These are phyloP conservation scores for Pocillopora verrucosa DNA, from an alignment of 64 coral and sea anemone genomes.

Conservation along the genomic window DNA sequence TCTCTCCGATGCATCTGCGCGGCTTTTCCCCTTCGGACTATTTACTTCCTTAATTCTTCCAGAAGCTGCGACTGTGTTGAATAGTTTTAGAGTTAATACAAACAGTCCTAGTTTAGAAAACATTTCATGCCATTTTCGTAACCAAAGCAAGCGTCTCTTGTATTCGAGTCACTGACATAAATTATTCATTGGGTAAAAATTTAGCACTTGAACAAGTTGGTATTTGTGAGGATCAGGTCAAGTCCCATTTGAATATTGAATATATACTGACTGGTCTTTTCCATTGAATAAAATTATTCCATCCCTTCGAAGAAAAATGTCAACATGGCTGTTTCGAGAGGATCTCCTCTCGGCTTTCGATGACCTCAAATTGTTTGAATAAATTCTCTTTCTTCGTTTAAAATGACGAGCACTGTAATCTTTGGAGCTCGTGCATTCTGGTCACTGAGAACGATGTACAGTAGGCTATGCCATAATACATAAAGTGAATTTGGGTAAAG, in stretches of 20 bases:
- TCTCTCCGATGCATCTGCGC: not conserved
- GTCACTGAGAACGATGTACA: too few relatives aligned
- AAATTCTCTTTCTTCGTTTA: too few relatives aligned
- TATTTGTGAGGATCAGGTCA: not conserved
- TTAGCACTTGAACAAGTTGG: not conserved
- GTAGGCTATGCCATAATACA: too few relatives aligned
- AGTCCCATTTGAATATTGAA: not conserved
- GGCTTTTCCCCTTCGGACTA: not conserved
- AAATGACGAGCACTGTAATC: too few relatives aligned
- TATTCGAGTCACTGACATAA: not conserved
- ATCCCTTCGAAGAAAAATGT: too few relatives aligned
- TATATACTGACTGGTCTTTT: not conserved
- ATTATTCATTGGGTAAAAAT: not conserved
- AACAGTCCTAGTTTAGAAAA: not conserved
- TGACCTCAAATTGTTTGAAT: too few relatives aligned
- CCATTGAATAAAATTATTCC: not conserved
- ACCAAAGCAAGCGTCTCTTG: not conserved
- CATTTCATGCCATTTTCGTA: constrained; percentile 18
- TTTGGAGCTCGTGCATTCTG: too few relatives aligned
- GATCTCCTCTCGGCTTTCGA: too few relatives aligned
- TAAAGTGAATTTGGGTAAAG: too few relatives aligned
- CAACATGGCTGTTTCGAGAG: too few relatives aligned
- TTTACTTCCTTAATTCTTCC: not conserved
- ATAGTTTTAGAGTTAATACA: not conserved
- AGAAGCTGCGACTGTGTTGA: not conserved